Evolutionary conservation across 1,140 invertebrate genomes (phyloP).

Genomic region (Drosophila lacteicornis): DNA sequence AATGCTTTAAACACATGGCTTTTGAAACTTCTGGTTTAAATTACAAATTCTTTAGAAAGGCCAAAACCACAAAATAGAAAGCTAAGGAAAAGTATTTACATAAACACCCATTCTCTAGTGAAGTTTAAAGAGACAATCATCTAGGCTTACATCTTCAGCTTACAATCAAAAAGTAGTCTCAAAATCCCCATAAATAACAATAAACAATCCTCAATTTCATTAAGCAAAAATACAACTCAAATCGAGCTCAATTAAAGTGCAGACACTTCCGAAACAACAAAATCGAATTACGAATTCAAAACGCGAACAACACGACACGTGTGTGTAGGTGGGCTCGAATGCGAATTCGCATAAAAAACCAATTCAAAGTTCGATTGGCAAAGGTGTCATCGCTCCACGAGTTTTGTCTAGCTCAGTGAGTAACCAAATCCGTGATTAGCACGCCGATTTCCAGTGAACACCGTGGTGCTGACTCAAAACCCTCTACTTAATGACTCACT

Average conservation of each 20-base stretch:
- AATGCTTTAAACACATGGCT: too few species aligned
- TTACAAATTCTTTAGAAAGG: not conserved
- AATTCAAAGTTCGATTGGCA: slow-evolving; percentile 15
- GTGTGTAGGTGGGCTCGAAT: slow-evolving; percentile 30
- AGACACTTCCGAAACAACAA: slow-evolving; percentile 53
- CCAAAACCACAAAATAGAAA: too few species aligned
- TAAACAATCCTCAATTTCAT: slow-evolving; percentile 8
- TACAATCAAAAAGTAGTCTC: not conserved
- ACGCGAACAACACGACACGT: slow-evolving; percentile 45
- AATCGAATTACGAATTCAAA: slow-evolving; percentile 50
- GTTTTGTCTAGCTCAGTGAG: slow-evolving; percentile 45
- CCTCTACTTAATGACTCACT: slow-evolving; percentile 59
- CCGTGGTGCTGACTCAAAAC: slow-evolving; percentile 59
- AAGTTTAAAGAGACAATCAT: not conserved
- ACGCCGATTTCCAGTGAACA: slow-evolving; percentile 58
- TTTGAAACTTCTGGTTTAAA: too few species aligned
- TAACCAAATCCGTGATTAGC: slow-evolving; percentile 57
- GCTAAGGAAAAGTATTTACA: not conserved
- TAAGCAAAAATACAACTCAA: not conserved
- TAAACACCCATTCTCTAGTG: not conserved
- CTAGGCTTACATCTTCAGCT: not conserved
- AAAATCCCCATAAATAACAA: not conserved
- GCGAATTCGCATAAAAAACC: slow-evolving; percentile 20
- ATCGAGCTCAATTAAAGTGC: slow-evolving; percentile 58
- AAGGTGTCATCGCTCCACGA: slow-evolving; percentile 33